Evolutionary conservation across 35 echinoderm and acorn worm species (phyloP).

Genomic region (Strongylocentrotus purpuratus): DNA sequence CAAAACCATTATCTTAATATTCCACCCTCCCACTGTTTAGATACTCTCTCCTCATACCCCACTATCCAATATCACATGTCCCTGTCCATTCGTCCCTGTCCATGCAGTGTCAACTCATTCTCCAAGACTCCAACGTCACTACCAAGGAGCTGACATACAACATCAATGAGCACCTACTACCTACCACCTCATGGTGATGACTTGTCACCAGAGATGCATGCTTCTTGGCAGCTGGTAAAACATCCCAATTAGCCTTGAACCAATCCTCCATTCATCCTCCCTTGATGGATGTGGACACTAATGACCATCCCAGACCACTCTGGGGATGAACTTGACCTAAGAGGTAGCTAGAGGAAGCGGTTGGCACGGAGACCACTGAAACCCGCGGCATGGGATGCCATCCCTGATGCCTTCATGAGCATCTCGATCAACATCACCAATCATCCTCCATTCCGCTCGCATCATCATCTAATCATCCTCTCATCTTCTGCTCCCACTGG

Average conservation of each 20-base stretch:
- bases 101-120: background rate
- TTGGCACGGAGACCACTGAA: background rate
- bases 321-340: slow-evolving; percentile 20
- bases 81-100: background rate
- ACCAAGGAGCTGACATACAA: background rate
- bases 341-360: background rate
- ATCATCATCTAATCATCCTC: background rate
- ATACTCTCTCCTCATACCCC: background rate
- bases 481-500: background rate
- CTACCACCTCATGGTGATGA: background rate
- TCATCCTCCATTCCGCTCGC: slow-evolving; percentile 17
- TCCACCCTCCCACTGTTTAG: too few species aligned
- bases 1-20: too few species aligned
- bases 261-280: slow-evolving; percentile 21
- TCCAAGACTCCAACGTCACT: background rate
- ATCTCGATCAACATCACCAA: slow-evolving; percentile 29
- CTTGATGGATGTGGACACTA: slow-evolving; percentile 35
- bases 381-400: background rate
- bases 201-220: slow-evolving; percentile 19
- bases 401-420: background rate
- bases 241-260: slow-evolving; percentile 29
- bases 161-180: background rate
- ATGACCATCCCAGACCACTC: slow-evolving; percentile 26
- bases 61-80: background rate
- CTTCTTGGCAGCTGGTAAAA: slow-evolving; percentile 45